Evolutionary conservation across 2,797 vertebrate genomes (phyloP).

Genomic region (Carduelis carduelis): DNA sequence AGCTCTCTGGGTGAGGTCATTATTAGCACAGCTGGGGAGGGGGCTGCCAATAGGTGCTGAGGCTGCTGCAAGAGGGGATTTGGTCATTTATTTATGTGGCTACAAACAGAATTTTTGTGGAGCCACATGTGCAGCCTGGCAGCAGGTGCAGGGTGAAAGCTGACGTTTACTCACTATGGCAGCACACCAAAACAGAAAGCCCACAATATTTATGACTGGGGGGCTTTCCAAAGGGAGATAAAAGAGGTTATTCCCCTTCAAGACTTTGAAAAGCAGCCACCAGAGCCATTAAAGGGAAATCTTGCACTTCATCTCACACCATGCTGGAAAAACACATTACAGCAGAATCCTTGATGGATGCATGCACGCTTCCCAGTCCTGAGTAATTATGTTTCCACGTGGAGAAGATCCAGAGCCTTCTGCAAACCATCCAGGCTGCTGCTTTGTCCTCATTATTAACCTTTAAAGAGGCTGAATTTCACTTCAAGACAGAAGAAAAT

Average conservation of each 20-base stretch:
- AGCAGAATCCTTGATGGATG: not conserved
- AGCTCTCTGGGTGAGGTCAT: not conserved
- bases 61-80: not conserved
- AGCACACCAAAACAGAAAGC: not conserved
- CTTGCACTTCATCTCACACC: not conserved
- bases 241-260: not conserved
- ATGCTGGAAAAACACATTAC: not conserved
- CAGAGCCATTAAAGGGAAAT: not conserved
- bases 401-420: not conserved
- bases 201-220: not conserved
- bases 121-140: not conserved
- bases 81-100: not conserved
- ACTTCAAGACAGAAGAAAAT: not conserved
- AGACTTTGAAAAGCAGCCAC: not conserved
- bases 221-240: conserved; percentile 1
- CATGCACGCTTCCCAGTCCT: not conserved
- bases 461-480: not conserved
- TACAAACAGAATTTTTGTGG: not conserved
- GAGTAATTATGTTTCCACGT: not conserved
- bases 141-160: conserved; percentile 2
- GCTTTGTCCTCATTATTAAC: not conserved
- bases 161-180: not conserved
- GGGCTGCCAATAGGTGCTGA: not conserved
- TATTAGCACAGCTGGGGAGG: conserved; percentile 37
- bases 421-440: not conserved